Evolutionary conservation across 2,113 vertebrate species (phyloP).

Genomic region (Deroptyus accipitrinus): DNA sequence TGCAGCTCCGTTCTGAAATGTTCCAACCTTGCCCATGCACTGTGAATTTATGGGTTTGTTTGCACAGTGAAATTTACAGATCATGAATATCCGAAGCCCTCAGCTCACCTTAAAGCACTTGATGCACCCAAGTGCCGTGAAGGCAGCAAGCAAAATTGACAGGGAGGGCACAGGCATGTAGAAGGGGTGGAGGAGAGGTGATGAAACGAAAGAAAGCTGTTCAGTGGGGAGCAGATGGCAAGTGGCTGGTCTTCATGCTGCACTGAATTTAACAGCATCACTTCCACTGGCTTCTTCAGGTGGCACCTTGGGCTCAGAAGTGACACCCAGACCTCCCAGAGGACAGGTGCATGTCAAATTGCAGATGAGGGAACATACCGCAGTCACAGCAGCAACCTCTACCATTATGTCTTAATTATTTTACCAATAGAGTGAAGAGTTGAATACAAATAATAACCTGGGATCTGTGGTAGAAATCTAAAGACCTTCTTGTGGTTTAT

Average conservation of each 20-base stretch:
- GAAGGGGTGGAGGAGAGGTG: background rate
- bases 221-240: background rate
- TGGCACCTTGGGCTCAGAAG: background rate
- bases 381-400: background rate
- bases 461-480: background rate
- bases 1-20: slow-evolving; percentile 30
- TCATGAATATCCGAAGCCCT: slow-evolving; percentile 42
- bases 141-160: background rate
- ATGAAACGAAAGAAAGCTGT: background rate
- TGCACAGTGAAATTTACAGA: slow-evolving; percentile 47
- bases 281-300: background rate
- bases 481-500: background rate
- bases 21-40: background rate
- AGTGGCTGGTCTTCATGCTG: background rate
- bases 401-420: background rate
- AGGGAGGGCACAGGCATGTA: background rate
- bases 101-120: slow-evolving; percentile 24
- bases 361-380: background rate
- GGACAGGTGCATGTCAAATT: background rate
- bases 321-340: accelerated
- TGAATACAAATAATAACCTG: background rate
- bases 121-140: background rate
- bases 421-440: background rate
- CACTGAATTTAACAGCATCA: background rate
- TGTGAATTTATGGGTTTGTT: slow-evolving; percentile 49